Evolutionary conservation across 1,140 invertebrate genomes (phyloP), one percentile per base, ranked within the genome.

Genomic region (Ephestia elutella): DNA sequence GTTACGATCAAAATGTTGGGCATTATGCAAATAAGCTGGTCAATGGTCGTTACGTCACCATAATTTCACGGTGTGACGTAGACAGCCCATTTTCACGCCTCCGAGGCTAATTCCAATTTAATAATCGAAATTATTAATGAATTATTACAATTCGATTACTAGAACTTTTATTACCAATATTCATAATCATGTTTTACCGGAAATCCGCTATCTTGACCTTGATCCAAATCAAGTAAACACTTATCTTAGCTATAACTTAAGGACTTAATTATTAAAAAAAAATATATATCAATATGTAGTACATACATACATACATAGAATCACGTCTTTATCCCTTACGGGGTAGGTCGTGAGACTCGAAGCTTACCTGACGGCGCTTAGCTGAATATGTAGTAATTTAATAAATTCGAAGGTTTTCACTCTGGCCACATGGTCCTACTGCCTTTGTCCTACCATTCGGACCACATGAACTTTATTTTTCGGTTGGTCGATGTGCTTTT

Each of bases 141-240:
- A 44, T 44, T 44, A 15, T 15, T 44, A 44, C 38, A 44, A 44
- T 44, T 44, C 9, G 30, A 44, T 17, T 2, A 15, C n/a, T 44
- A 5, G 13, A 9, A 44, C 38, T 44, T 5, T 8, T 44, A 17
- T 44, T 15, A 17, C 9, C 15, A 44, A 44, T 44, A 17, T 11
- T 44, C 38, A 44, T 44, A 15, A 44, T 44, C 38, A 44, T 7
- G 10, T 44, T 44, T 44, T 1, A 15, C 38, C 38, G 38, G 38
- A 44, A 44, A 44, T 44, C 38, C 38, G 15, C n/a, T 44, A 15
- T 44, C 38, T 44, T 44, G 15, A 44, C 38, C 38, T 44, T 44
- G 38, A 44, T 44, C 3, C n/a, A 15, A 44, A n/a, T n/a, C n/a
- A n/a, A n/a, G n/a, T n/a, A n/a, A n/a, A n/a, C n/a, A n/a, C n/a